These are phyloP conservation scores for Pemphredon lugubris DNA, from an alignment of 2,888 invertebrate genomes.

Conservation along the genomic window DNA sequence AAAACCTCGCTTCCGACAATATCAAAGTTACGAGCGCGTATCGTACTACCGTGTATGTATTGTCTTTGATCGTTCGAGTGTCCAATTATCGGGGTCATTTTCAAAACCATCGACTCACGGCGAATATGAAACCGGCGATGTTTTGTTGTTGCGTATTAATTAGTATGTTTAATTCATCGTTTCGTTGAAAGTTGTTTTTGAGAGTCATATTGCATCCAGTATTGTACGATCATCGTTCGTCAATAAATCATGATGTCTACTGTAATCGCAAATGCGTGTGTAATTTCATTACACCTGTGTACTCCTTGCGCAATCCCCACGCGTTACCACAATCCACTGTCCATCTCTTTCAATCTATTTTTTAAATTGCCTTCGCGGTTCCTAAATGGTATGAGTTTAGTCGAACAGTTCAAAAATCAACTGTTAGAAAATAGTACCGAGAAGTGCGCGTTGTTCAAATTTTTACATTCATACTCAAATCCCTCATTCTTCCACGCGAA, in stretches of 20 bases:
- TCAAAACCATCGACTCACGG: constrained; percentile 13
- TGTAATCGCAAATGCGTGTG: constrained; percentile 29
- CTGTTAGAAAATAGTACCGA: no score
- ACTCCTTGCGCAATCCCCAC: not conserved
- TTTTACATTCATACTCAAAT: no score
- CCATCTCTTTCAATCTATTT: no score
- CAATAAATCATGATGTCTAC: constrained; percentile 61
- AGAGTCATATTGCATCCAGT: constrained; percentile 48
- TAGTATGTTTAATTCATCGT: constrained; percentile 27
- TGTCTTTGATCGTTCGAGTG: constrained; percentile 51
- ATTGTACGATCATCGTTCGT: constrained; percentile 54
- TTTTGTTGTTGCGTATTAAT: constrained; percentile 49
- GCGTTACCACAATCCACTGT: not conserved
- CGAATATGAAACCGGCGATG: constrained; percentile 19
- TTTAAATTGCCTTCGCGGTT: no score
- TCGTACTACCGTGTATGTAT: constrained; percentile 13
- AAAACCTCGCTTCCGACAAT: not conserved
- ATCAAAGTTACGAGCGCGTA: constrained; percentile 17
- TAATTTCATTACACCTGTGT: constrained; percentile 1
- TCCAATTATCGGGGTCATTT: constrained; percentile 35
- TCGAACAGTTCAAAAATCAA: no score
- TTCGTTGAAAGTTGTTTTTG: constrained; percentile 43
- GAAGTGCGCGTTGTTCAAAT: no score
- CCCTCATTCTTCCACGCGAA: no score
- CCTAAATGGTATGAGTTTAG: no score